phyloP scores from a whole-genome alignment of 2,797 vertebrate genomes.

The Cynopterus sphinx region DNA sequence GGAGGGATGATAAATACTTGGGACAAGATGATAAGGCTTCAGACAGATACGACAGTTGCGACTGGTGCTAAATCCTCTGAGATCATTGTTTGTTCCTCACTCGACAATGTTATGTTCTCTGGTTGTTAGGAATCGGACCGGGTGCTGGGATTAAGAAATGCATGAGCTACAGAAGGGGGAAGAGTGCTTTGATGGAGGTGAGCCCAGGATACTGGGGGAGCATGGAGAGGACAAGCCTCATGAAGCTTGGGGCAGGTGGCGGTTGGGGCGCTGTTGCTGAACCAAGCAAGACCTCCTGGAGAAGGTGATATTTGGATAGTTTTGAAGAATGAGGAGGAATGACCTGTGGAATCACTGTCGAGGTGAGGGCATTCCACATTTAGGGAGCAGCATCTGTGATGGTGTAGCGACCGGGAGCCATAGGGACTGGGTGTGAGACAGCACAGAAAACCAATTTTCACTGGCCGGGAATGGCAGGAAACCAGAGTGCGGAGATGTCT shows the following conservation, averaged over 20 bases:
- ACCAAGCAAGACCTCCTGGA: not conserved
- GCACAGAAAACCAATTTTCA: not conserved
- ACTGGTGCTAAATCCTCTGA: not conserved
- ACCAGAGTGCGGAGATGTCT: not conserved
- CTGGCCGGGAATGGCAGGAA: not conserved
- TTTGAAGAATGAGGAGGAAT: not conserved
- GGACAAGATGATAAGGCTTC: not conserved
- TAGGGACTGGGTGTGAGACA: not conserved
- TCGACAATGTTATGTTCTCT: not conserved
- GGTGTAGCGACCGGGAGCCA: not conserved
- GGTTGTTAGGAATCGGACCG: not conserved
- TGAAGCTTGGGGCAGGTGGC: not conserved
- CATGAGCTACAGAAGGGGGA: fast-evolving
- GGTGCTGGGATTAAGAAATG: not conserved
- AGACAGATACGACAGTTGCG: not conserved
- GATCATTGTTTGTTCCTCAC: not conserved
- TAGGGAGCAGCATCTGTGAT: not conserved
- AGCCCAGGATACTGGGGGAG: not conserved
- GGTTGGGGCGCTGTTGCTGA: not conserved
- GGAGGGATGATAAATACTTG: not conserved
- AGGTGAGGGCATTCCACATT: not conserved
- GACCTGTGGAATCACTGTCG: not conserved
- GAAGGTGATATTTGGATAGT: not conserved
- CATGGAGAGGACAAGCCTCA: not conserved
- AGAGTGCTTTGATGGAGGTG: not conserved